Evolutionary conservation across 2,888 invertebrate species (phyloP).

Genomic region (Cinara cedri): DNA sequence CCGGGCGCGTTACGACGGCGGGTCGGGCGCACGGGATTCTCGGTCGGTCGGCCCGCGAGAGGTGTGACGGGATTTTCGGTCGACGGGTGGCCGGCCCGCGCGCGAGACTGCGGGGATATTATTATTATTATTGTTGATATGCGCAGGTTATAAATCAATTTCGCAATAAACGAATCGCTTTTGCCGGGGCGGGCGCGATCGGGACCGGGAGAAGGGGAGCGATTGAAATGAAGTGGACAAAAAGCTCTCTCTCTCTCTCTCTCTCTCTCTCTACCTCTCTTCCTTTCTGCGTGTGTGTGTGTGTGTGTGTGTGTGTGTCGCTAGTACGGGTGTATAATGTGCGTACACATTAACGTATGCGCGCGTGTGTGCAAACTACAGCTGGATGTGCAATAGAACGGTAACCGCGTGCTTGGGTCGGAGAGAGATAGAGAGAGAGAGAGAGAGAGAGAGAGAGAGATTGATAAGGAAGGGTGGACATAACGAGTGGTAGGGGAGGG

Average conservation of each 20-base stretch:
- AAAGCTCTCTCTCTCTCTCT: conserved; percentile 35
- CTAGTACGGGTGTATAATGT: too few relatives aligned
- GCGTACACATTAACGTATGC: too few relatives aligned
- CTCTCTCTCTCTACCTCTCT: too few relatives aligned
- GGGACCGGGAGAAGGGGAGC: not conserved
- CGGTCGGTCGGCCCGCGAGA: not conserved
- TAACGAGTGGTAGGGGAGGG: not conserved
- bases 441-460: not conserved
- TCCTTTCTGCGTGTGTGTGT: not conserved
- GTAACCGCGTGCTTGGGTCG: not conserved
- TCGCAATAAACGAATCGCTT: conserved; percentile 46
- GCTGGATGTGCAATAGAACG: not conserved
- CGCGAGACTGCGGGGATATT: not conserved
- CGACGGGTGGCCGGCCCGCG: not conserved
- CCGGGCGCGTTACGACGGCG: too few relatives aligned
- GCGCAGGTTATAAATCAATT: conserved; percentile 49
- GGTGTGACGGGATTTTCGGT: not conserved
- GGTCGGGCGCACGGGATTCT: too few relatives aligned
- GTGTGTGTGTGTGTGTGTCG: not conserved
- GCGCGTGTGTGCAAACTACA: not conserved
- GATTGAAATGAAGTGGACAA: conserved; percentile 36
- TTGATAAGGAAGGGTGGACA: not conserved
- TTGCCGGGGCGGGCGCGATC: too few relatives aligned
- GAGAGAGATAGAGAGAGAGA: not conserved
- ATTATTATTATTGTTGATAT: conserved; percentile 39